Evolutionary conservation across 2,888 invertebrate species (phyloP).

Genomic region (Cistogaster globosa): DNA sequence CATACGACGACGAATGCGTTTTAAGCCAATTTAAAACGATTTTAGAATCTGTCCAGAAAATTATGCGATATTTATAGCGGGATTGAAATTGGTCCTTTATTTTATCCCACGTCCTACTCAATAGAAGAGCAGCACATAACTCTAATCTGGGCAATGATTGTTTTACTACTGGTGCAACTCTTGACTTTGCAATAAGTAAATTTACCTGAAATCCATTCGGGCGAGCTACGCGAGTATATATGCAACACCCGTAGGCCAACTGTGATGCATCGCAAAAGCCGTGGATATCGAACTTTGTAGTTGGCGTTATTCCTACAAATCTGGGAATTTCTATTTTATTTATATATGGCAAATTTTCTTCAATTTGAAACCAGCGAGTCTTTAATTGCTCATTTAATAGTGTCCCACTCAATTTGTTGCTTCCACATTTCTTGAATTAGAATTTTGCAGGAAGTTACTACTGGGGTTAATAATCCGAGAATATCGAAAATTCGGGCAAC

Average conservation of each 20-base stretch:
- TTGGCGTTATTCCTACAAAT: background rate
- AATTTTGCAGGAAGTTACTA: slow-evolving; percentile 65
- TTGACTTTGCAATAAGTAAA: slow-evolving; percentile 29
- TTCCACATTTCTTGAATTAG: slow-evolving; percentile 67
- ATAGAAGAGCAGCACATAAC: background rate
- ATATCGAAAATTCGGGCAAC: no score
- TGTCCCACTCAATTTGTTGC: slow-evolving; percentile 54
- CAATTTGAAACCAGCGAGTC: slow-evolving; percentile 1
- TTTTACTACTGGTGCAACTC: slow-evolving; percentile 12
- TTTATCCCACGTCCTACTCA: slow-evolving; percentile 27
- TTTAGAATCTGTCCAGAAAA: slow-evolving; percentile 65
- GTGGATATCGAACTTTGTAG: slow-evolving; percentile 16
- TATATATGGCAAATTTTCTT: background rate
- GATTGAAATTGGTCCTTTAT: slow-evolving; percentile 16
- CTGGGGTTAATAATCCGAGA: no score
- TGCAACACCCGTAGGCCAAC: no score
- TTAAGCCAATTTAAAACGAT: slow-evolving; percentile 31
- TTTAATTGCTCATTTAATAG: background rate
- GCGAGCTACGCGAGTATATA: background rate
- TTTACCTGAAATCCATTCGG: background rate
- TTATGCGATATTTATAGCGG: background rate
- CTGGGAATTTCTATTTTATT: slow-evolving; percentile 1
- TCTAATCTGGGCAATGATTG: no score
- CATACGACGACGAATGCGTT: slow-evolving; percentile 12
- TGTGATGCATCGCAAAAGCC: slow-evolving; percentile 28